phyloP scores from a whole-genome alignment of 2,113 vertebrate genomes.

The Bos indicus region DNA sequence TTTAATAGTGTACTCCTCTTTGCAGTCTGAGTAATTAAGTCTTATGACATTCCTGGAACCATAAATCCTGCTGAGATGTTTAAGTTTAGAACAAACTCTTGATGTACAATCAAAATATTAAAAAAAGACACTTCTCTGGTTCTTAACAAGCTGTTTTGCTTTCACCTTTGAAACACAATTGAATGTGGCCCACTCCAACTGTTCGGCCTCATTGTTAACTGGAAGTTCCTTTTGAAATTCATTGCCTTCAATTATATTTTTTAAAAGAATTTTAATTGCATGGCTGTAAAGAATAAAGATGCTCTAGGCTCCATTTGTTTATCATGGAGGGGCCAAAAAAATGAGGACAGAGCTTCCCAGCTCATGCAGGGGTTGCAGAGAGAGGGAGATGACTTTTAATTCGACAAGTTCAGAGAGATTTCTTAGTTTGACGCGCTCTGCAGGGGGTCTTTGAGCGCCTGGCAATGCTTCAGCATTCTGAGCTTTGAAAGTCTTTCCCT shows the following conservation, averaged over 20 bases:
- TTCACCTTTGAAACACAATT: conserved; percentile 78
- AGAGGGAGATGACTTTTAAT: conserved; percentile 95
- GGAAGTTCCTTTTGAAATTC: conserved; percentile 82
- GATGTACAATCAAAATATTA: conserved; percentile 78
- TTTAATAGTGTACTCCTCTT: conserved; percentile 71
- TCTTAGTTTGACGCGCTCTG: conserved; percentile 93
- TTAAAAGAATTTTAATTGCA: conserved; percentile 86
- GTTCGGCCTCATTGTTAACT: conserved; percentile 76
- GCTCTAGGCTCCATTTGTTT: conserved; percentile 87
- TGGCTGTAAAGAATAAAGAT: conserved; percentile 87
- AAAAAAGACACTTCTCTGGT: conserved; percentile 58
- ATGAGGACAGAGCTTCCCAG: conserved; percentile 89
- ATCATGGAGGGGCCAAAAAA: conserved; percentile 83
- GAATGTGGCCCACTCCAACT: conserved; percentile 71
- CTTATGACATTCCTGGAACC: conserved; percentile 78
- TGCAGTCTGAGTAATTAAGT: conserved; percentile 81
- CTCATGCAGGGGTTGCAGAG: conserved; percentile 90
- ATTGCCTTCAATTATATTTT: conserved; percentile 84
- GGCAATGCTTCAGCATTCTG: conserved; percentile 88
- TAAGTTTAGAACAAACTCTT: conserved; percentile 79
- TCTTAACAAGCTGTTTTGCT: conserved; percentile 79
- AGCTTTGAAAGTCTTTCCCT: conserved; percentile 96
- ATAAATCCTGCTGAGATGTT: conserved; percentile 82
- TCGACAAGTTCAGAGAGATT: conserved; percentile 96
- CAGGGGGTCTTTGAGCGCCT: conserved; percentile 94